A percentile compares a stretch with the other conserved stretches of the same genome.
Evolutionary conservation across 2,888 invertebrate genomes (phyloP).

Genomic region (Diadegma fenestrale): DNA sequence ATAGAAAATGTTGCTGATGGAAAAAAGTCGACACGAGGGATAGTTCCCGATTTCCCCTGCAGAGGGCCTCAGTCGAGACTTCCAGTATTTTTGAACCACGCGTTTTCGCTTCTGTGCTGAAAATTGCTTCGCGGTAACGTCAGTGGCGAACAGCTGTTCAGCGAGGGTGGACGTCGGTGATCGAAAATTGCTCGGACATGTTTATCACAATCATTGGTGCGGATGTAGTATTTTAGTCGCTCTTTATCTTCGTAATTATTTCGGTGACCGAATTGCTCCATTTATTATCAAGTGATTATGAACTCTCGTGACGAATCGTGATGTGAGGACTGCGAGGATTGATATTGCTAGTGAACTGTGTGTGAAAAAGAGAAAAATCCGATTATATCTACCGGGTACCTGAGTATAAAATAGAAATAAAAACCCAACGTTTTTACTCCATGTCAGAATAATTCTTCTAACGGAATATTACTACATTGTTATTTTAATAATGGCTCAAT

Average conservation of each 20-base stretch:
- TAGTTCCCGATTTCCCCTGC: not conserved
- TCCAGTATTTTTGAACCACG: not conserved
- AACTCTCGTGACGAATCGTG: constrained; percentile 9
- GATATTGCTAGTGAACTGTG: constrained; percentile 6
- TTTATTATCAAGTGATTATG: constrained; percentile 31
- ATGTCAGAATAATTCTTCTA: constrained; percentile 18
- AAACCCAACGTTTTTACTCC: constrained; percentile 15
- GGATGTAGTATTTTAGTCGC: constrained; percentile 37
- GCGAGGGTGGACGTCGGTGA: constrained; percentile 35
- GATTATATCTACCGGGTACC: constrained; percentile 40
- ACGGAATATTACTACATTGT: constrained; percentile 14
- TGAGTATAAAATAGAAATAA: constrained; percentile 21
- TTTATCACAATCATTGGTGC: constrained; percentile 63
- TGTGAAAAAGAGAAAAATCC: constrained; percentile 29
- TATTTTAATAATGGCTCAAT: constrained; percentile 86
- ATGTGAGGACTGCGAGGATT: constrained; percentile 15
- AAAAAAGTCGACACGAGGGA: not conserved
- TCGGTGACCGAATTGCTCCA: constrained; percentile 14
- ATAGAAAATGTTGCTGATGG: not conserved
- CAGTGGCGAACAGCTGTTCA: constrained; percentile 62
- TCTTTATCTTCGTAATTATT: constrained; percentile 41
- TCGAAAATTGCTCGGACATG: constrained; percentile 55
- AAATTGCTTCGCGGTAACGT: constrained; percentile 13
- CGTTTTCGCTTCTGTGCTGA: constrained; percentile 14
- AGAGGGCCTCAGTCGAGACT: constrained; percentile 1